phyloP scores from a whole-genome alignment of 2,113 vertebrate genomes.

The Phrynosoma blainvillii region DNA sequence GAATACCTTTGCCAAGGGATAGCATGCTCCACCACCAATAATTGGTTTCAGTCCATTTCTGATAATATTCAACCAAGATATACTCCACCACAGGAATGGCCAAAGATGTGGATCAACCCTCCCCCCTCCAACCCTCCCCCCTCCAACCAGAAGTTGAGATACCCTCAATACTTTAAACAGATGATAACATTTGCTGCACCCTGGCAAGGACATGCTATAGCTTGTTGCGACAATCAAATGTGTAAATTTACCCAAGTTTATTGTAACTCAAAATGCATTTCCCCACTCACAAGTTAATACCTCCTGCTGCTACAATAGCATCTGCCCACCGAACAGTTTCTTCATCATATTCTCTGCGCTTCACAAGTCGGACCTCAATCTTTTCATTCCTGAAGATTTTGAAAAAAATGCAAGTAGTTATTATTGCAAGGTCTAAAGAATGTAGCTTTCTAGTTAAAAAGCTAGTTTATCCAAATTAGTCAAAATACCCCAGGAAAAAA shows the following conservation, averaged over 20 bases:
- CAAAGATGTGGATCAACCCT: too few species aligned
- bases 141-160: too few species aligned
- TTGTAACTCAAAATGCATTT: slow-evolving; percentile 33
- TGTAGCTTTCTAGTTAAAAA: background rate
- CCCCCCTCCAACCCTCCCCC: too few species aligned
- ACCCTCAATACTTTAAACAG: too few species aligned
- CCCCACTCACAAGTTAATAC: slow-evolving; percentile 68
- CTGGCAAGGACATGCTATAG: too few species aligned
- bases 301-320: slow-evolving; percentile 94
- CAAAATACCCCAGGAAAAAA: background rate
- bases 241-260: background rate
- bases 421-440: background rate
- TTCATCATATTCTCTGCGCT: slow-evolving; percentile 91
- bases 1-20: background rate
- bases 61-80: too few species aligned
- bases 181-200: too few species aligned
- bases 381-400: slow-evolving; percentile 80
- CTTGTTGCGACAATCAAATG: too few species aligned
- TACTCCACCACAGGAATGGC: too few species aligned
- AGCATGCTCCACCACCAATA: background rate
- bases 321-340: slow-evolving; percentile 95
- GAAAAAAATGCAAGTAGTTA: slow-evolving; percentile 51
- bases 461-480: background rate
- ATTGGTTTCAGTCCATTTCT: background rate
- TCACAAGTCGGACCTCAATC: slow-evolving; percentile 90